Conservation (phyloP, 2,888 invertebrate species). For the Rhogogaster chlorosoma region DNA sequence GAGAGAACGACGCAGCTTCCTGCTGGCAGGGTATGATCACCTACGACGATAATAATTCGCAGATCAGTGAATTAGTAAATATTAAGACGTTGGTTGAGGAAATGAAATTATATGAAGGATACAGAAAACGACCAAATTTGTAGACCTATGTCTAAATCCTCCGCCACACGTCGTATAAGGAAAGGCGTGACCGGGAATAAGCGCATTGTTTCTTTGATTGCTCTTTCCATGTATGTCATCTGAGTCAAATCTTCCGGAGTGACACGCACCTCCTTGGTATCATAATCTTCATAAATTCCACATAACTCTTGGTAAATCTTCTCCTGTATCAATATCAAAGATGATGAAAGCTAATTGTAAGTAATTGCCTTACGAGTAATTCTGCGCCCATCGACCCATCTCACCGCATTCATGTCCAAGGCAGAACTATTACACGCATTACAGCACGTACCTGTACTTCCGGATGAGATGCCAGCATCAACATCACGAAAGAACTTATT, state of each 20-base stretch:
- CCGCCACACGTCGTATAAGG: conserved; percentile 77
- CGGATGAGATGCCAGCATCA: conserved; percentile 9
- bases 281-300: conserved; percentile 75
- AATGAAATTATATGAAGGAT: background rate
- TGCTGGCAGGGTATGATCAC: conserved; percentile 59
- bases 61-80: background rate
- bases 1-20: conserved; percentile 58
- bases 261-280: conserved; percentile 64
- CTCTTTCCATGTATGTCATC: conserved; percentile 81
- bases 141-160: conserved; percentile 76
- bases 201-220: conserved; percentile 81
- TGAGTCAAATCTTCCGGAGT: conserved; percentile 79
- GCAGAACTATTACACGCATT: too few species aligned
- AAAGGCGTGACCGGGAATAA: conserved; percentile 81
- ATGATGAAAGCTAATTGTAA: background rate
- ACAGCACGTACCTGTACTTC: background rate
- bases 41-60: conserved; percentile 39
- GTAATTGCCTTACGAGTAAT: too few species aligned
- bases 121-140: background rate
- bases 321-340: conserved; percentile 63
- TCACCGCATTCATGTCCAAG: background rate
- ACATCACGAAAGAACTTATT: background rate
- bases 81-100: background rate
- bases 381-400: background rate
- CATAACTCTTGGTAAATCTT: conserved; percentile 77